Conservation (phyloP, 2,888 invertebrate genomes). For the Rhagonycha lutea region DNA sequence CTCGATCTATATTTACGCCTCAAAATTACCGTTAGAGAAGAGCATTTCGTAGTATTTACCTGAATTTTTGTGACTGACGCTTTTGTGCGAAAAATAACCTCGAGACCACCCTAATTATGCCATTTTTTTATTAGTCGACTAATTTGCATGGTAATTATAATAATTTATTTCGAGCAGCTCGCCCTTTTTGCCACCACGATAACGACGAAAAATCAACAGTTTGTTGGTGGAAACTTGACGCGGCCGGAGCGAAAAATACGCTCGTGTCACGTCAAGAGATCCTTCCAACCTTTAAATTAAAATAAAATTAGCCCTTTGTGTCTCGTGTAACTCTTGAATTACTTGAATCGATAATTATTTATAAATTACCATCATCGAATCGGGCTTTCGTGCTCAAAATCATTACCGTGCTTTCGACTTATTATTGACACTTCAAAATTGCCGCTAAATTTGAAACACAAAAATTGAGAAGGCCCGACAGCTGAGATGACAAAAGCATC, state of each 20-base stretch:
- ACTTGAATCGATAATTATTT: background rate
- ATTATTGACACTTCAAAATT: background rate
- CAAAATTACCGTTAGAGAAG: background rate
- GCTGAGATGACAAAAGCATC: background rate
- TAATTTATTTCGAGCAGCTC: background rate
- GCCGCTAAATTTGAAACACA: background rate
- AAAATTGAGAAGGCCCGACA: background rate
- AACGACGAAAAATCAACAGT: background rate
- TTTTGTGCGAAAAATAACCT: background rate
- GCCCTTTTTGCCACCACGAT: background rate
- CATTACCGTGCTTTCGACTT: background rate
- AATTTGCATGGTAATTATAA: background rate
- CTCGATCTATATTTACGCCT: background rate
- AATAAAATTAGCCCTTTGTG: background rate
- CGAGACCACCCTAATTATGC: background rate
- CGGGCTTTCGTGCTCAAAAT: background rate
- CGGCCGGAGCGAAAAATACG: background rate
- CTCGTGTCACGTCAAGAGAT: background rate
- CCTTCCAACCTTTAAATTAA: background rate
- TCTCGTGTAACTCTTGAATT: background rate
- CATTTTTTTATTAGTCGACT: background rate
- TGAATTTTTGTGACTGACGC: background rate
- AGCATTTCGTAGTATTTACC: background rate
- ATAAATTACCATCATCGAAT: background rate
- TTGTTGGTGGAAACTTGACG: background rate